Evolutionary conservation across 1,140 invertebrate species (phyloP).

Genomic region (Drosophila trapezifrons): DNA sequence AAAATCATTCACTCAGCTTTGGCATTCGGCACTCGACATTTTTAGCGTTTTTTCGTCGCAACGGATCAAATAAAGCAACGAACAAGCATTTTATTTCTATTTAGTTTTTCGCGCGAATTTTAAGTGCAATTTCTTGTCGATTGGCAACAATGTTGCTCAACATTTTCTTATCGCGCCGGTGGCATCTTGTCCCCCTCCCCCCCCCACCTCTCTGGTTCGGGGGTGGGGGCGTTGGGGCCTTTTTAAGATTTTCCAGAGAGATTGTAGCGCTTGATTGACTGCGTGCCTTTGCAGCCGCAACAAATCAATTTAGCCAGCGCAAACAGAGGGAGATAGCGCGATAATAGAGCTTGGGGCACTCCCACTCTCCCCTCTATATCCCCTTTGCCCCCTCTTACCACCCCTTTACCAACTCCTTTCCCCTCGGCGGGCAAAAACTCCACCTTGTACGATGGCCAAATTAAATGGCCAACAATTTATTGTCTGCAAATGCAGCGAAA

Average conservation of each 20-base stretch:
- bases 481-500: constrained; percentile 70
- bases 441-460: constrained; percentile 62
- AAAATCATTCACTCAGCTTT: constrained; percentile 26
- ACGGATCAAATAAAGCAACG: constrained; percentile 41
- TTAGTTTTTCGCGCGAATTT: constrained; percentile 66
- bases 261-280: constrained; percentile 72
- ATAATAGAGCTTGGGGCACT: constrained; percentile 40
- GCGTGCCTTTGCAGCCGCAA: constrained; percentile 75
- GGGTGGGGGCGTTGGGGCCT: constrained; percentile 11
- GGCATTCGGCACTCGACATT: constrained; percentile 47
- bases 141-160: constrained; percentile 67
- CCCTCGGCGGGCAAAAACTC: constrained; percentile 3
- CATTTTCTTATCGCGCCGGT: constrained; percentile 60
- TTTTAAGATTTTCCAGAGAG: constrained; percentile 23
- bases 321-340: constrained; percentile 41
- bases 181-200: constrained; percentile 48
- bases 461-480: constrained; percentile 72
- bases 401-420: background rate
- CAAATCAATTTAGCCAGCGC: constrained; percentile 74
- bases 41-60: constrained; percentile 28
- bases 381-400: background rate
- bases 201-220: background rate
- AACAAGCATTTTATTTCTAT: constrained; percentile 56
- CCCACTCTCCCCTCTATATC: constrained; percentile 18
- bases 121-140: constrained; percentile 77